Percentiles rank a stretch among this genome's conserved stretches.
Conservation (phyloP, 2,113 vertebrate species). For the Chamaetylas fuelleborni region DNA sequence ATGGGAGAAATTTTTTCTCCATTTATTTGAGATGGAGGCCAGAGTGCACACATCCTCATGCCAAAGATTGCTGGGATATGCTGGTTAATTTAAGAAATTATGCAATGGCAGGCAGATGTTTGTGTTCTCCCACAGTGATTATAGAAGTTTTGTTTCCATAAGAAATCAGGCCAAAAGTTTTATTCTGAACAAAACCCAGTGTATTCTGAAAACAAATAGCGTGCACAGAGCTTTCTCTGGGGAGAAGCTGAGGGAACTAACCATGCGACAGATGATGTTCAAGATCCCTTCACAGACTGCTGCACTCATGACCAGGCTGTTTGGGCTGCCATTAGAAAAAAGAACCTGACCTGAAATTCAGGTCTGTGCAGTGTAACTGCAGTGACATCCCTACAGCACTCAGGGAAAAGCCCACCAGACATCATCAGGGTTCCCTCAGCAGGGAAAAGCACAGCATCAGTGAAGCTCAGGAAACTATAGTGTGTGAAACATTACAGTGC, state of each 20-base stretch:
- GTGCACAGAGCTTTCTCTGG: not conserved
- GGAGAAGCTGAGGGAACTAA: slow-evolving; percentile 9
- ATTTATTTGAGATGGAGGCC: not conserved
- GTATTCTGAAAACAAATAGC: not conserved
- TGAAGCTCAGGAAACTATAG: not conserved
- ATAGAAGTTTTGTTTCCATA: not conserved
- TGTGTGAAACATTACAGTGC: not conserved
- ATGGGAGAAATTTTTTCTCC: not conserved
- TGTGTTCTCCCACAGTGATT: not conserved
- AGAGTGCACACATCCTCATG: not conserved
- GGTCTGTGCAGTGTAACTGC: not conserved
- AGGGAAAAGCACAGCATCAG: not conserved
- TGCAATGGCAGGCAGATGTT: not conserved
- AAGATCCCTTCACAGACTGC: not conserved
- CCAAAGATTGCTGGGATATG: not conserved
- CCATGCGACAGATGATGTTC: not conserved
- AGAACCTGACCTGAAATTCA: not conserved
- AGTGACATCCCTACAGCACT: not conserved
- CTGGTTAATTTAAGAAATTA: not conserved
- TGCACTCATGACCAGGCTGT: not conserved
- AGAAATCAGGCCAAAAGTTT: slow-evolving; percentile 28
- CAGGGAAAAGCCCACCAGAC: not conserved
- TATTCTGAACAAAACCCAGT: not conserved
- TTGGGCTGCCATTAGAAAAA: not conserved
- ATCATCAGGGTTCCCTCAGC: not conserved